A percentile compares a stretch with the other conserved stretches of the same genome.
Conservation (phyloP, 2,113 vertebrate species). For the Aythya baeri region DNA sequence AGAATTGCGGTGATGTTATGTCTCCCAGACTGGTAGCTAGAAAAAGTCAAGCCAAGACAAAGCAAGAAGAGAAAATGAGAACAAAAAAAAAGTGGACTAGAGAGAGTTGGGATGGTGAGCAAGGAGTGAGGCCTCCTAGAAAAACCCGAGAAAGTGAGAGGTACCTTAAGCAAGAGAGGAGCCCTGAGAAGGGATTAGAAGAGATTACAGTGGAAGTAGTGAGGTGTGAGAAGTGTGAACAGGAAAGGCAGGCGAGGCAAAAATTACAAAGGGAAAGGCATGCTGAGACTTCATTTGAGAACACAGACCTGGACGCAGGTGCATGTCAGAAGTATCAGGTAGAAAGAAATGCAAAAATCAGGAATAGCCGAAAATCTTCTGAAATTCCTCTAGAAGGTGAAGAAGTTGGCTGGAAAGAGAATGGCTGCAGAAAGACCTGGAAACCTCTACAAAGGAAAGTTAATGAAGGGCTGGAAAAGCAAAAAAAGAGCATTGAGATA, state of each 20-base stretch:
- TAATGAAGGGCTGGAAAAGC: constrained; percentile 55
- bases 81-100: constrained; percentile 72
- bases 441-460: constrained; percentile 11
- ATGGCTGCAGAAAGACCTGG: constrained; percentile 32
- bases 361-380: constrained; percentile 59
- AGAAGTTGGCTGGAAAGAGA: constrained; percentile 48
- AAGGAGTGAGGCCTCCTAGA: constrained; percentile 23
- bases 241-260: constrained; percentile 61
- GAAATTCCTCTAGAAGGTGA: constrained; percentile 35
- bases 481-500: constrained; percentile 50
- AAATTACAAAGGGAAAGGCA: constrained; percentile 53
- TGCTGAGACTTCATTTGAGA: constrained; percentile 40
- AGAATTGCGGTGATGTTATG: background rate
- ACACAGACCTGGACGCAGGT: constrained; percentile 40
- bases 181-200: constrained; percentile 52
- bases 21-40: constrained; percentile 9
- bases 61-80: constrained; percentile 62
- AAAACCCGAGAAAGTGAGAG: constrained; percentile 36
- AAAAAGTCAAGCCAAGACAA: constrained; percentile 54
- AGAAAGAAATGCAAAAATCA: constrained; percentile 65
- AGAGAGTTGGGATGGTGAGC: constrained; percentile 59
- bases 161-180: constrained; percentile 57
- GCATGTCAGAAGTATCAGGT: background rate
- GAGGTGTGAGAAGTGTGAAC: constrained; percentile 75
- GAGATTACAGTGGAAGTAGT: constrained; percentile 48